Base-by-base conservation (phyloP, 2,888 invertebrate genomes). In the Ganaspis brasiliensis region DNA sequence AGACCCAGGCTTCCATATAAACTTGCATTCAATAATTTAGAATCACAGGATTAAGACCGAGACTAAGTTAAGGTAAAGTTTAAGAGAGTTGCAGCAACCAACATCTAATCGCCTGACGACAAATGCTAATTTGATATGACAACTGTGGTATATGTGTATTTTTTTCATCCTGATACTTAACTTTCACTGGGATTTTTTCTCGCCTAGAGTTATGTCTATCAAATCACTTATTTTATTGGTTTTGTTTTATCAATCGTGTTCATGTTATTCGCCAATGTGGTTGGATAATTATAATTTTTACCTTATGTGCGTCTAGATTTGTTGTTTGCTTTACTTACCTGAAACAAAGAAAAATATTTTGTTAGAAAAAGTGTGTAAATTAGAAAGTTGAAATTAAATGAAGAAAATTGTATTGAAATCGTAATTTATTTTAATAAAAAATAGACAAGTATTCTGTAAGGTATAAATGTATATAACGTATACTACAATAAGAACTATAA, bases 11-110 rank as follows among this genome's bases (percentile, higher is more conserved):
- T 9, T 21, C 12, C 21, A 1, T 63, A 37, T 63, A 37, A 63
- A 63, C 14, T 37, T 40, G 63, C 63, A 63, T 63, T 40, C 63
- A 67, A 40, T 67, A 67, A 40, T 24, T 67, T 67, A 67, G 24
- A 24, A 67, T 67, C 67, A 40, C 19, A 8, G 40, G 67, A 67
- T 67, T 67, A 67, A 67, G 9, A 45, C 24, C 24, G 21, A 67
- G 24, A 67, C 24, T 45, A 24, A 24, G 40, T 45, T 67, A 45
- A 67, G n/a, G 14, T 21, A 56, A 56, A 56, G 56, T 56, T 56
- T 67, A n/a, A 24, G 67, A 67, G 40, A 67, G n/a, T 67, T 67
- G 45, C 67, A 10, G 40, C 14, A 45, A 67, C 24, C 24, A 40
- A 24, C 24, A 37, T 40, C 40, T 45, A 67, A 24, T 67, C n/a